phyloP scores from a whole-genome alignment of 2,888 invertebrate species.

The Tinea trinotella region DNA sequence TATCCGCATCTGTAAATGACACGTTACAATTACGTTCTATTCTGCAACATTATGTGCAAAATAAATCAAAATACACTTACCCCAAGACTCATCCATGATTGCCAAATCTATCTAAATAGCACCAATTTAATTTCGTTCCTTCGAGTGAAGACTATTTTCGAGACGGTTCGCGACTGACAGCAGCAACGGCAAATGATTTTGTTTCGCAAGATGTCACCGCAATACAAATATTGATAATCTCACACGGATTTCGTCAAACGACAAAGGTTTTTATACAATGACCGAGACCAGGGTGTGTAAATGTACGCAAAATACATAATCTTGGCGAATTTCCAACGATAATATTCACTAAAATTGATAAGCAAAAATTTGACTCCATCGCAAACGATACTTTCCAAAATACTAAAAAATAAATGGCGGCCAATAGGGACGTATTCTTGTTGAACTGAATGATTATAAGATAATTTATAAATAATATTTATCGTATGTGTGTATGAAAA shows the following conservation, averaged over 20 bases:
- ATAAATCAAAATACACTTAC: slow-evolving; percentile 48
- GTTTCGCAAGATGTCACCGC: slow-evolving; percentile 71
- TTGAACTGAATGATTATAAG: too few species aligned
- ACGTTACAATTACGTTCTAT: slow-evolving; percentile 34
- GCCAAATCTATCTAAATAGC: slow-evolving; percentile 43
- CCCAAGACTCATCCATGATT: slow-evolving; percentile 82
- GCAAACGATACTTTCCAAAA: slow-evolving; percentile 66
- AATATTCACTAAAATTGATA: slow-evolving; percentile 61
- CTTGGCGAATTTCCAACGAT: slow-evolving; percentile 63
- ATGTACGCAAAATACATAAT: slow-evolving; percentile 65
- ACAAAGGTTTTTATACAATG: slow-evolving; percentile 61
- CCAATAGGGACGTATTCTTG: neutral
- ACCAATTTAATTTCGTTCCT: slow-evolving; percentile 58
- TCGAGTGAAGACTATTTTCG: slow-evolving; percentile 42
- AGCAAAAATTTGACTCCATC: slow-evolving; percentile 70
- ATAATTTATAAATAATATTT: too few species aligned
- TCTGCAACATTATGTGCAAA: neutral
- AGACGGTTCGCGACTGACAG: slow-evolving; percentile 10
- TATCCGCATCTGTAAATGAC: slow-evolving; percentile 77
- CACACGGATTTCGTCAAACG: slow-evolving; percentile 66
- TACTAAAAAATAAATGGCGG: slow-evolving; percentile 59
- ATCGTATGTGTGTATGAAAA: too few species aligned
- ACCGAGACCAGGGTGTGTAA: slow-evolving; percentile 58
- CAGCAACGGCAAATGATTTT: slow-evolving; percentile 5
- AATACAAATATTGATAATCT: slow-evolving; percentile 52